A percentile compares a stretch with the other conserved stretches of the same genome.
These are phyloP conservation scores for Trachops cirrhosus DNA, from an alignment of 2,797 vertebrate genomes.

Conservation along the genomic window DNA sequence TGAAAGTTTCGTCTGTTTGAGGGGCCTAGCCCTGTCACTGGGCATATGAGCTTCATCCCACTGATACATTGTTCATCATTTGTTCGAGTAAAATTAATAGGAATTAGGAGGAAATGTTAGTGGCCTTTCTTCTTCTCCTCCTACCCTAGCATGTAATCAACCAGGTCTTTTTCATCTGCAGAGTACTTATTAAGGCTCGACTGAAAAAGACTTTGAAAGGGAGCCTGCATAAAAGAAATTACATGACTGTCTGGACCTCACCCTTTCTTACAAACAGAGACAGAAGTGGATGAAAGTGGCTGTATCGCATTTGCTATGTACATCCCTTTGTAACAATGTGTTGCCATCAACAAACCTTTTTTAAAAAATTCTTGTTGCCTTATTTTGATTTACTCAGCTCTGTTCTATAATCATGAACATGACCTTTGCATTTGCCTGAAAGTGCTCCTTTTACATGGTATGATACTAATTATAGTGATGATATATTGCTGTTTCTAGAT, in stretches of 20 bases:
- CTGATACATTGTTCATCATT: constrained; percentile 10
- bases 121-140: constrained; percentile 41
- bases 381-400: constrained; percentile 37
- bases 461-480: constrained; percentile 14
- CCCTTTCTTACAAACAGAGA: constrained; percentile 44
- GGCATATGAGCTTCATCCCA: not conserved
- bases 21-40: not conserved
- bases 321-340: not conserved
- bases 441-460: not conserved
- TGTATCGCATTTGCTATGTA: not conserved
- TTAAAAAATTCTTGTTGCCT: not conserved
- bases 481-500: not conserved
- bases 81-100: constrained; percentile 56
- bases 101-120: constrained; percentile 42
- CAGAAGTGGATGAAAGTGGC: not conserved
- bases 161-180: constrained; percentile 1
- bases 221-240: constrained; percentile 40
- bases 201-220: constrained; percentile 41
- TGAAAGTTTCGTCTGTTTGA: not conserved
- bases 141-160: constrained; percentile 58
- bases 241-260: constrained; percentile 4
- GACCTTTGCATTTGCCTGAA: constrained; percentile 30
- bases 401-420: constrained; percentile 12
- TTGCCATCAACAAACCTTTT: not conserved
- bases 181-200: constrained; percentile 61